phyloP scores from a whole-genome alignment of 1,140 invertebrate species.

The roundworm (Caenorhabditis elegans) region WBcel235 BX284603.4:13552501-13553000 shows the following conservation, averaged over 20 bases:
- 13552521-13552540: too few species aligned
- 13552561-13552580: conserved; percentile 57
- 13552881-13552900: conserved; percentile 53
- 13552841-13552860: conserved; percentile 46
- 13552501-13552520: too few species aligned
- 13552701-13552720: conserved; percentile 50
- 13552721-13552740: conserved; percentile 45
- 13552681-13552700: conserved; percentile 52
- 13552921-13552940: conserved; percentile 50
- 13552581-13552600: conserved; percentile 53
- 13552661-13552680: conserved; percentile 60
- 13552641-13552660: conserved; percentile 51
- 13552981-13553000: conserved; percentile 37
- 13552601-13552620: conserved; percentile 51
- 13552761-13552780: conserved; percentile 47
- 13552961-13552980: conserved; percentile 61
- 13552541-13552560: not conserved
- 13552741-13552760: conserved; percentile 30
- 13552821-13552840: conserved; percentile 41
- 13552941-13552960: conserved; percentile 55
- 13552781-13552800: conserved; percentile 50
- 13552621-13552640: conserved; percentile 41
- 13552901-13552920: conserved; percentile 59
- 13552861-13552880: conserved; percentile 37
- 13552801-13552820: conserved; percentile 33